These are phyloP conservation scores for Epinotia ramella DNA, from an alignment of 2,888 invertebrate genomes.

Conservation along the genomic window DNA sequence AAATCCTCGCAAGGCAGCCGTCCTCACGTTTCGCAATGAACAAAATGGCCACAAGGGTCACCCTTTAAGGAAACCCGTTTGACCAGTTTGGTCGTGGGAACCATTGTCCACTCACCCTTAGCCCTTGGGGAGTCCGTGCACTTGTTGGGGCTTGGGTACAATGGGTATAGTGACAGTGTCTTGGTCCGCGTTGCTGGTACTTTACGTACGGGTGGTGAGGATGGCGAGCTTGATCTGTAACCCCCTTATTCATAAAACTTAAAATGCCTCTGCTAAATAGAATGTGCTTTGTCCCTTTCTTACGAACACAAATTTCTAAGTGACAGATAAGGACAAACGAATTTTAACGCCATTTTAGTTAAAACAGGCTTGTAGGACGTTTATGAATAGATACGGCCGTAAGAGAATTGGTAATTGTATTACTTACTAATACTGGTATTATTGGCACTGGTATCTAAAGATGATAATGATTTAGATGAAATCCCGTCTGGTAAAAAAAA, in stretches of 20 bases:
- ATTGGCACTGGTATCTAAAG: too few species aligned
- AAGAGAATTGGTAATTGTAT: neutral
- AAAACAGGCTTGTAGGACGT: too few species aligned
- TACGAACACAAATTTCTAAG: too few species aligned
- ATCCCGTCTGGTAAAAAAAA: too few species aligned
- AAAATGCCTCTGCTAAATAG: too few species aligned
- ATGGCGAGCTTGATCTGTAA: neutral
- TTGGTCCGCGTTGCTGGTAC: conserved; percentile 18
- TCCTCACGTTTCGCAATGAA: conserved; percentile 60
- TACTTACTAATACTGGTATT: neutral
- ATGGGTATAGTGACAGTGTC: conserved; percentile 17
- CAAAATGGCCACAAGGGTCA: conserved; percentile 55
- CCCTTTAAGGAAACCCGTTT: conserved; percentile 66
- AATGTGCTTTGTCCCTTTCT: too few species aligned
- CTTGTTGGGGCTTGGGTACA: conserved; percentile 35
- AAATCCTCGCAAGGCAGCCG: conserved; percentile 65
- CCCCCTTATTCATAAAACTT: too few species aligned
- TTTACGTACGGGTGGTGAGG: neutral
- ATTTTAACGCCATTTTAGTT: too few species aligned
- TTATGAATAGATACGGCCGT: too few species aligned
- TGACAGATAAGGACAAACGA: too few species aligned
- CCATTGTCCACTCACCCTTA: conserved; percentile 64
- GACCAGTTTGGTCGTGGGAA: conserved; percentile 78
- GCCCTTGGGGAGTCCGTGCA: conserved; percentile 17
- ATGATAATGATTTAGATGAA: too few species aligned